Base-by-base conservation (phyloP, 2,888 invertebrate species). In the Celastrina argiolus region DNA sequence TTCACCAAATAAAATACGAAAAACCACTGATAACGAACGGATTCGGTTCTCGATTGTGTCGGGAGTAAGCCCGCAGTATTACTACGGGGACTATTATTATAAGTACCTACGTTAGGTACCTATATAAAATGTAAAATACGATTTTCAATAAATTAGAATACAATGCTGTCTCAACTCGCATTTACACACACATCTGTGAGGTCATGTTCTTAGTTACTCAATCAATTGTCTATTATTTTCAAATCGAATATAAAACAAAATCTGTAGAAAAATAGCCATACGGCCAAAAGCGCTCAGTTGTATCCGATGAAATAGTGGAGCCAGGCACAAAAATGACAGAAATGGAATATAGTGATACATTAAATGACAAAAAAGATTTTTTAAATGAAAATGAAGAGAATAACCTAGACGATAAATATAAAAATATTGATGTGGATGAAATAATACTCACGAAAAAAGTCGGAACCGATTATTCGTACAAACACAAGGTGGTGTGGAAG, bases 401-500 rank as follows among this genome's bases (percentile, higher is more conserved):
- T 34, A 6, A 3, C 26, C 56, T 8, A 65, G 65, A 65, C 59
- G 22, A 28, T 65, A 63, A 56, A 28, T 45, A 14, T 18, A 64
- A 69, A 22, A 56, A 39, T 8, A 63, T 36, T 16, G 63, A 56
- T 67, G 66, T 68, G 8, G 39, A 65, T 41, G 58, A 72, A 31
- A 26, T 71, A 45, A 59, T 73, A 64, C 63, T 69, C 2, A 70
- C 71, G 6, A 83, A 78, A 72, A 68, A 69, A 26, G 80, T 85
- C 42, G 84, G 83, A 64, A 85, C 85, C 0, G 85, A 85, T 74
- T 80, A 76, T 67, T 73, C 77, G 0, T 84, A 79, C 67, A 82
- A 78, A 85, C 85, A 92, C 91, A 70, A 92, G 77, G 87, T 94
- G 14, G 94, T 94, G 2, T 94, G 94, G 94, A 85, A 81, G 70